Base-by-base conservation (phyloP, 64 coral and sea anemone species). In the Montipora sp. region DNA sequence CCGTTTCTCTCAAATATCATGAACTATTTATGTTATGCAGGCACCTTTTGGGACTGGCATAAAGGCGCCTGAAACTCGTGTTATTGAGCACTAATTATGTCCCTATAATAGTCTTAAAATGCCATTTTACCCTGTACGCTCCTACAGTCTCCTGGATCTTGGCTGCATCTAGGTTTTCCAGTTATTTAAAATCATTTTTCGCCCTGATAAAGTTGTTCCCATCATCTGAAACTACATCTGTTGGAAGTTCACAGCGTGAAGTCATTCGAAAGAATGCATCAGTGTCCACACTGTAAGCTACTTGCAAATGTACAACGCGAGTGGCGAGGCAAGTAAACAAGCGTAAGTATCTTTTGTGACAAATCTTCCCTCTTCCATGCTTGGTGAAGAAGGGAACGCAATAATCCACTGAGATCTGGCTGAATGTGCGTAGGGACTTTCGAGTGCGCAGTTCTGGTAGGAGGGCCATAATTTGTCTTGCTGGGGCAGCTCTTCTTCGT, bases 381-480 rank as follows among this genome's bases (percentile, higher is more conserved):
- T 57, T 48, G 20, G 51, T 57, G 13, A 18, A 57, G 51, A 80
- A 80, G 0, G 77, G 77, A 21, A 36, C 77, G 18, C 13, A 36
- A 57, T 15, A 80, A 24, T 80, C 77, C n/a, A 93, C 46, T 6
- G 92, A 75, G 18, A 74, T 68, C 36, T 89, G 92, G 20, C 77
- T 76, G 22, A 94, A 94, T 2, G 92, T 87, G 59, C 85, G 7
- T 78, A 94, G 65, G 16, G 69, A 81, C 15, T 79, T 89, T 9
- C 24, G 66, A 8, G 66, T 87, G 18, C 77, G 75, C 7, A 57
- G 77, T 16, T 58, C 51, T 84, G 92, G 79, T 76, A 94, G 51
- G 49, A 87, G 88, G n/a, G 80, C 93, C 93, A 90, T 94, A 23
- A 94, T 15, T 55, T 94, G 79, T 5, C 48, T 90, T 24, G 87